Percentiles rank a stretch among this genome's conserved stretches.
phyloP scores from a whole-genome alignment of 2,113 vertebrate species.

The Todiramphus saurophagus region DNA sequence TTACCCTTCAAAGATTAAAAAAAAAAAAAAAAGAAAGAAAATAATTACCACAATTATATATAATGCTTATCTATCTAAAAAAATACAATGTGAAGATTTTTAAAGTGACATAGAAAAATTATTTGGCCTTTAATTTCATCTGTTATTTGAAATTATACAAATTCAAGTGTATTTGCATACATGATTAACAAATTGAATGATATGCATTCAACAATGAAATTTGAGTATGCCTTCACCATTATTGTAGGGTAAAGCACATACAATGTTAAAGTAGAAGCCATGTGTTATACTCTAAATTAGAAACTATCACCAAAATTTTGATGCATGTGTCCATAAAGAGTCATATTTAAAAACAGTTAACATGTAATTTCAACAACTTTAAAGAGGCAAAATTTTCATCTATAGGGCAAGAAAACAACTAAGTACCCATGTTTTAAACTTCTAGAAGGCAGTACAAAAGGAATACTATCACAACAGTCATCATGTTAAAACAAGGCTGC shows the following conservation, averaged over 20 bases:
- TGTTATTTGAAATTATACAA: neutral
- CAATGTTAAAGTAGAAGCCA: neutral
- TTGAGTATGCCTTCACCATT: neutral
- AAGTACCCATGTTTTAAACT: neutral
- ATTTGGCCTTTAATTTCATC: neutral
- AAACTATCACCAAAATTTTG: neutral
- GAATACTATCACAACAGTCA: neutral
- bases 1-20: conserved; percentile 75
- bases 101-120: neutral
- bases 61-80: neutral
- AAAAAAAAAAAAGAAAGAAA: neutral
- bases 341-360: neutral
- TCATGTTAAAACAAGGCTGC: neutral
- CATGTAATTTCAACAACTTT: neutral
- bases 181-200: neutral
- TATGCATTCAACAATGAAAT: neutral
- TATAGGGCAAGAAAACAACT: neutral
- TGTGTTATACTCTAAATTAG: neutral
- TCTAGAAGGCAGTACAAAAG: neutral
- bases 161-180: neutral
- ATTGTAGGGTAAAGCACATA: neutral
- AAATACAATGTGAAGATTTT: neutral
- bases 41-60: neutral
- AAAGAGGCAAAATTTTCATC: neutral
- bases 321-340: neutral